Evolutionary conservation across 2,888 invertebrate genomes (phyloP).

Genomic region (Petrolisthes cinctipes): DNA sequence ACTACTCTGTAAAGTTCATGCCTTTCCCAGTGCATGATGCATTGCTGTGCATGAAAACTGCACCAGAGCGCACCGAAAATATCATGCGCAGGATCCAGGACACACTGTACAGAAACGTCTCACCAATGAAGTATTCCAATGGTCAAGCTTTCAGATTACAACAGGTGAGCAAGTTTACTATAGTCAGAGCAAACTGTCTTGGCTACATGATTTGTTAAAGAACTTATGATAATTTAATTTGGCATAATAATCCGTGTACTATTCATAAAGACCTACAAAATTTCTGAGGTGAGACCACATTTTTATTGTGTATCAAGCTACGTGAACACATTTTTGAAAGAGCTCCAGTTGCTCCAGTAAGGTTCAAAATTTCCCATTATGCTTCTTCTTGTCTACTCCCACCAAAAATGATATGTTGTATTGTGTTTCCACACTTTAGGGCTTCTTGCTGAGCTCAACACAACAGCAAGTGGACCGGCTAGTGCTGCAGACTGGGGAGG

Average conservation of each 20-base stretch:
- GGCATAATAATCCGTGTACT: too few species aligned
- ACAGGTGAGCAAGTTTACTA: slow-evolving; percentile 67
- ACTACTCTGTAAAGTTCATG: slow-evolving; percentile 89
- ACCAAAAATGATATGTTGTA: background rate
- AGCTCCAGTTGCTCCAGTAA: too few species aligned
- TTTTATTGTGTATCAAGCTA: too few species aligned
- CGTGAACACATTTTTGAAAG: too few species aligned
- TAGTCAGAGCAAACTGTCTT: too few species aligned
- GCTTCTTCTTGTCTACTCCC: too few species aligned
- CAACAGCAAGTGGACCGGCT: slow-evolving; percentile 84
- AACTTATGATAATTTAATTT: too few species aligned
- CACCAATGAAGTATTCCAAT: slow-evolving; percentile 77
- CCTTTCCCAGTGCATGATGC: slow-evolving; percentile 93
- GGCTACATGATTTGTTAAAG: too few species aligned
- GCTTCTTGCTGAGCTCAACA: slow-evolving; percentile 82
- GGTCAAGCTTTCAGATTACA: slow-evolving; percentile 76
- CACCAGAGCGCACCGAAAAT: slow-evolving; percentile 87
- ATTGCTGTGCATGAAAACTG: slow-evolving; percentile 86
- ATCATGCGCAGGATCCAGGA: slow-evolving; percentile 85
- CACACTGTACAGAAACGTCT: slow-evolving; percentile 76
- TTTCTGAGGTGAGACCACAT: too few species aligned
- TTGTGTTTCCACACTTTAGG: slow-evolving; percentile 70
- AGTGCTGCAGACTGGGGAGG: slow-evolving; percentile 83
- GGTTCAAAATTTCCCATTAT: too few species aligned
- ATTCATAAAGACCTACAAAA: too few species aligned